Evolutionary conservation across 2,888 invertebrate species (phyloP).

Genomic region (Calameuta pallipes): DNA sequence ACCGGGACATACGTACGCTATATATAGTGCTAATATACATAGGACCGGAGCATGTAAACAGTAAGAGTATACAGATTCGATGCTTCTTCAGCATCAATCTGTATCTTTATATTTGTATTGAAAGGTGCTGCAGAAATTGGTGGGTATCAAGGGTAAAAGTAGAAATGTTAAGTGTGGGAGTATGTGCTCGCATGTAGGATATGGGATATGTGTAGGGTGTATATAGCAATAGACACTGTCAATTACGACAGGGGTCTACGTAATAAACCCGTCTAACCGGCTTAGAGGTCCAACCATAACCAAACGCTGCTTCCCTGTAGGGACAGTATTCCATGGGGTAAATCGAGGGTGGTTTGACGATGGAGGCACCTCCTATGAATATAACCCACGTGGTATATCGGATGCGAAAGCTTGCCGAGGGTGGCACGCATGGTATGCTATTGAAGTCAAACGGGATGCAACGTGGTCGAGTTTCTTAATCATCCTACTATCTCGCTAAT

Average conservation of each 20-base stretch:
- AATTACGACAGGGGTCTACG: neutral
- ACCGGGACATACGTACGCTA: neutral
- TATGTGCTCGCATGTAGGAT: neutral
- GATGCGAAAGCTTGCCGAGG: neutral
- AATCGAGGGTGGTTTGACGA: neutral
- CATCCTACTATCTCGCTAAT: conserved; percentile 46
- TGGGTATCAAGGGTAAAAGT: neutral
- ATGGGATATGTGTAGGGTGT: neutral
- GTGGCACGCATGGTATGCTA: conserved; percentile 46
- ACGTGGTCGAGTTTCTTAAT: conserved; percentile 51
- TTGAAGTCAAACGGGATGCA: conserved; percentile 47
- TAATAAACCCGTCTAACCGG: neutral
- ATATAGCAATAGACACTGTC: neutral
- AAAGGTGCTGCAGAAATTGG: neutral
- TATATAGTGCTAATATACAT: neutral
- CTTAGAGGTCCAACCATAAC: neutral
- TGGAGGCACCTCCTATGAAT: neutral
- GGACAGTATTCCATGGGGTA: neutral
- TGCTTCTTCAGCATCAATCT: neutral
- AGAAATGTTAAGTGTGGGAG: neutral
- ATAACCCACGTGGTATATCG: too few species aligned
- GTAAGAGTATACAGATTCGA: neutral
- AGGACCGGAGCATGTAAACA: neutral
- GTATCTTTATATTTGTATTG: neutral
- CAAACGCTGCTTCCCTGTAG: neutral